Evolutionary conservation across 2,113 vertebrate species (phyloP).

Genomic region (Rousettus leschenaultii): DNA sequence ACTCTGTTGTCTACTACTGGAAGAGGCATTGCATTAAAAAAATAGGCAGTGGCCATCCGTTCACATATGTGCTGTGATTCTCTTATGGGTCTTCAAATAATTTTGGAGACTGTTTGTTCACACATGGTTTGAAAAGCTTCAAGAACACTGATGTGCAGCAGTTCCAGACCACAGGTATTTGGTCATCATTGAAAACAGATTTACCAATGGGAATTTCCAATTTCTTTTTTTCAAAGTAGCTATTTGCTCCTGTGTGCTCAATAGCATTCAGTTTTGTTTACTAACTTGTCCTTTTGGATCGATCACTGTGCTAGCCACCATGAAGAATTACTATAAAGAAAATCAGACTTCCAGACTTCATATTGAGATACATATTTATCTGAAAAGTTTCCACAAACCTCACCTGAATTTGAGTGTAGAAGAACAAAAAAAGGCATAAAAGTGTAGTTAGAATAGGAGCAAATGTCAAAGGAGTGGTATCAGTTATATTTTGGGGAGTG

Average conservation of each 20-base stretch:
- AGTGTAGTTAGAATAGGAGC: background rate
- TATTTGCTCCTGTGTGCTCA: conserved; percentile 27
- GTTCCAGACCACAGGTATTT: conserved; percentile 69
- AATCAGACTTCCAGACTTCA: conserved; percentile 9
- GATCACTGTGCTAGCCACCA: background rate
- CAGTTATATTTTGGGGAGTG: background rate
- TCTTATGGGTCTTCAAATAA: background rate
- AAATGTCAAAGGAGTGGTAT: background rate
- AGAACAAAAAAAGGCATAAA: background rate
- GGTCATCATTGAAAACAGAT: conserved; percentile 43
- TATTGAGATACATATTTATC: background rate
- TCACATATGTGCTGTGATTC: background rate
- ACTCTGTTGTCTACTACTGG: background rate
- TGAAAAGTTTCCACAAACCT: background rate
- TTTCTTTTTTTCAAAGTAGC: conserved; percentile 18
- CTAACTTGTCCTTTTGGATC: conserved; percentile 43
- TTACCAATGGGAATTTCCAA: conserved; percentile 38
- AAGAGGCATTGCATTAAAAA: background rate
- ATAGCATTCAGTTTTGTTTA: conserved; percentile 48
- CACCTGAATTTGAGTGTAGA: background rate
- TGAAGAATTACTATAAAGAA: conserved; percentile 45
- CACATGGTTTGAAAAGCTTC: conserved; percentile 8
- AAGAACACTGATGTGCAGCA: background rate
- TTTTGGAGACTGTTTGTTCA: background rate
- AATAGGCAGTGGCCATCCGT: background rate